phyloP scores from a whole-genome alignment of 2,113 vertebrate species.

The Ptychochromis oligacanthus region DNA sequence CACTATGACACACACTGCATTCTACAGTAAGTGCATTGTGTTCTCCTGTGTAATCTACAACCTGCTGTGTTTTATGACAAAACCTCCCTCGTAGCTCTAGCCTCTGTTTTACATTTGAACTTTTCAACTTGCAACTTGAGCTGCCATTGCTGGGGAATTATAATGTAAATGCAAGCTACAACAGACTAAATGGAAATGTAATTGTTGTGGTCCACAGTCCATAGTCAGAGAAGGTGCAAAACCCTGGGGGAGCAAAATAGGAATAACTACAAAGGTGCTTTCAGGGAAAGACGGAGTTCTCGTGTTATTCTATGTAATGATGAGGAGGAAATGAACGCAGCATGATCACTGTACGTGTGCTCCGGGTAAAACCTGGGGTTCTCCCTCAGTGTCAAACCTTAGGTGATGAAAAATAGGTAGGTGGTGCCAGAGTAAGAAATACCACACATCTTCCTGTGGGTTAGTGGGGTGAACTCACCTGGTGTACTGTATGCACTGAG shows the following conservation, averaged over 20 bases:
- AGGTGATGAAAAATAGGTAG: neutral
- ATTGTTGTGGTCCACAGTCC: slow-evolving; percentile 8
- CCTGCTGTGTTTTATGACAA: slow-evolving; percentile 44
- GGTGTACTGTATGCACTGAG: neutral
- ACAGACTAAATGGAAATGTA: slow-evolving; percentile 7
- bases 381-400: slow-evolving; percentile 1
- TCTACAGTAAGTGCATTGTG: slow-evolving; percentile 33
- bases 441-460: neutral
- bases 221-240: slow-evolving; percentile 24
- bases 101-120: slow-evolving; percentile 71
- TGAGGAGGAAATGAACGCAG: slow-evolving; percentile 5
- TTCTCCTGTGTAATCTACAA: slow-evolving; percentile 60
- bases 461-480: neutral
- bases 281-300: neutral
- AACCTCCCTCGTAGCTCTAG: slow-evolving; percentile 46
- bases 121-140: slow-evolving; percentile 70
- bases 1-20: slow-evolving; percentile 4
- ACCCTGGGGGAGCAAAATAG: slow-evolving; percentile 2
- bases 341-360: neutral
- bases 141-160: slow-evolving; percentile 42
- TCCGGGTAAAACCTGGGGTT: neutral
- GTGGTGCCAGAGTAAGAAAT: neutral
- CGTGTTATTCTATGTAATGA: neutral
- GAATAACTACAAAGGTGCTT: slow-evolving; percentile 12
- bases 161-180: slow-evolving; percentile 31